Evolutionary conservation across 30 jellyfish, hydroid and myxozoan genomes (phyloP).

Genomic region (Nemopilema nomurai): DNA sequence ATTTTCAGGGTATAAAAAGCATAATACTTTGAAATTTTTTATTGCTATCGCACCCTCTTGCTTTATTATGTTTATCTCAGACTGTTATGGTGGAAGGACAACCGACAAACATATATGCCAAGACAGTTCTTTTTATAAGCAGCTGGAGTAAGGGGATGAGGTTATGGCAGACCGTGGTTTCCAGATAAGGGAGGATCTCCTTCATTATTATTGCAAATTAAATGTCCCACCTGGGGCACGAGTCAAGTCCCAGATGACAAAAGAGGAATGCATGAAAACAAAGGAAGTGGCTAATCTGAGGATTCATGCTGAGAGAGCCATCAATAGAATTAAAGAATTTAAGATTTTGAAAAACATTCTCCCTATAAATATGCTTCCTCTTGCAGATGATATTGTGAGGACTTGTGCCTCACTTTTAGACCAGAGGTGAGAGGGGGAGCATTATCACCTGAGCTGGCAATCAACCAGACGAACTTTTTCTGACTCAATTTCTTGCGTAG

Average conservation of each 20-base stretch:
- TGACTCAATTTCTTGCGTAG: too few relatives aligned
- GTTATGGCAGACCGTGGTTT: slow-evolving; percentile 63
- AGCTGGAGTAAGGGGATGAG: slow-evolving; percentile 49
- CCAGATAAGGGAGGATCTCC: slow-evolving; percentile 53
- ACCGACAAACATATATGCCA: slow-evolving; percentile 52
- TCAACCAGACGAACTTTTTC: too few relatives aligned
- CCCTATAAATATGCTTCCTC: slow-evolving; percentile 51
- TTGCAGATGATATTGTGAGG: slow-evolving; percentile 42
- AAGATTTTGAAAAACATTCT: slow-evolving; percentile 27
- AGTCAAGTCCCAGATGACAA: slow-evolving; percentile 50
- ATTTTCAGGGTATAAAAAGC: slow-evolving; percentile 5
- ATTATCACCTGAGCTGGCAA: too few relatives aligned
- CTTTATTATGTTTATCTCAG: slow-evolving; percentile 39
- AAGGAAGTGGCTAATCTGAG: slow-evolving; percentile 45
- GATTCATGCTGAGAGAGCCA: slow-evolving; percentile 52
- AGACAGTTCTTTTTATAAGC: slow-evolving; percentile 56
- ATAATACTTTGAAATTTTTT: slow-evolving; percentile 3
- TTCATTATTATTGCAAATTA: slow-evolving; percentile 39
- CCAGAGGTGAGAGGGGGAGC: too few relatives aligned
- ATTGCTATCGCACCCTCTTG: slow-evolving; percentile 38
- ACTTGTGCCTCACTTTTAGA: slow-evolving; percentile 59
- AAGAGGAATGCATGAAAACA: slow-evolving; percentile 35
- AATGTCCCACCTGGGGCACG: slow-evolving; percentile 64
- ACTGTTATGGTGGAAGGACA: slow-evolving; percentile 73
- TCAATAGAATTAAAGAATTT: slow-evolving; percentile 27